phyloP scores from a whole-genome alignment of 2,888 invertebrate genomes.

The Philereme transversata region DNA sequence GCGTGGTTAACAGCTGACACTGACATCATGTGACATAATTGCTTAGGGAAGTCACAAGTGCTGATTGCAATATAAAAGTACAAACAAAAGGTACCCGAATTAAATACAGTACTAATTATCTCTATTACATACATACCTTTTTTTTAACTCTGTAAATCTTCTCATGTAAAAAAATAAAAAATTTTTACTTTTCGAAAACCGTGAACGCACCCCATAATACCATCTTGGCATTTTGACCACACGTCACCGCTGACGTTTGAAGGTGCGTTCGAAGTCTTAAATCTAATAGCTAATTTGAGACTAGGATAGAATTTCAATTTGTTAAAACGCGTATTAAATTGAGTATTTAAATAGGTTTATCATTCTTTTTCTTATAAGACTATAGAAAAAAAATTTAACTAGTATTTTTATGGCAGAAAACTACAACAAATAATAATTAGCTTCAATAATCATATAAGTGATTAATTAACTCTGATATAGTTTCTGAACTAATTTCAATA shows the following conservation, averaged over 20 bases:
- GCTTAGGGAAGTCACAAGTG: too few relatives aligned
- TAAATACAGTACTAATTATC: too few relatives aligned
- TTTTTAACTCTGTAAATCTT: too few relatives aligned
- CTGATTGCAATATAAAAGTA: too few relatives aligned
- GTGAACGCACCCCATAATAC: slow-evolving; percentile 45
- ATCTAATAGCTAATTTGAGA: neutral
- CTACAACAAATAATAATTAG: neutral
- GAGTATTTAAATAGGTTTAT: neutral
- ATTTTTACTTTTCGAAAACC: too few relatives aligned
- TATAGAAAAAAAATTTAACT: too few relatives aligned
- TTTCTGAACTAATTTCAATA: slow-evolving; percentile 26
- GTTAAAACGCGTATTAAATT: neutral
- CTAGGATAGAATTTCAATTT: neutral
- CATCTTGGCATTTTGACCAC: slow-evolving; percentile 36
- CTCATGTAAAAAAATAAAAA: too few relatives aligned
- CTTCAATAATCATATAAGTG: neutral
- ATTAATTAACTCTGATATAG: neutral
- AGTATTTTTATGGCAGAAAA: neutral
- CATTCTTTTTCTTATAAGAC: too few relatives aligned
- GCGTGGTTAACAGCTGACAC: too few relatives aligned
- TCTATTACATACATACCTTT: too few relatives aligned
- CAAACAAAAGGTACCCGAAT: too few relatives aligned
- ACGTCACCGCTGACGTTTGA: slow-evolving; percentile 73
- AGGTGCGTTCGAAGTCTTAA: slow-evolving; percentile 48
- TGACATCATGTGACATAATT: too few relatives aligned